Conservation (phyloP, 2,797 vertebrate genomes). For the Mallotus villosus region DNA sequence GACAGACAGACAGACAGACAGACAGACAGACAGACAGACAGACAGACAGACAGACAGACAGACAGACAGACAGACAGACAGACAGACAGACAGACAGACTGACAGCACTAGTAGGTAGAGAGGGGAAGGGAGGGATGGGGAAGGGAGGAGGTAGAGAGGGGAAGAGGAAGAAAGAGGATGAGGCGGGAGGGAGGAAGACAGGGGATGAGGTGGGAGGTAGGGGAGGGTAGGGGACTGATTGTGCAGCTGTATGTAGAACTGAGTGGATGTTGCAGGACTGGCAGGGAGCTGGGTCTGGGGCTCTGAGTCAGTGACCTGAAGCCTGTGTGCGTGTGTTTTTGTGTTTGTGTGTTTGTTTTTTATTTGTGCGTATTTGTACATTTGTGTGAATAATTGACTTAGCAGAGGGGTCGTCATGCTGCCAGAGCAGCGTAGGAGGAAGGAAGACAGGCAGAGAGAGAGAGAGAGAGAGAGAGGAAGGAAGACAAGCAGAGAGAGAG, state of each 20-base stretch:
- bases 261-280: background rate
- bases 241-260: background rate
- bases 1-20: no score
- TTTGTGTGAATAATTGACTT: background rate
- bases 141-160: background rate
- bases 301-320: background rate
- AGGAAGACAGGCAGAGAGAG: background rate
- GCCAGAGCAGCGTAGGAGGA: background rate
- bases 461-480: no score
- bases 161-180: no score
- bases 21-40: no score
- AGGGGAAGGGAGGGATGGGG: background rate
- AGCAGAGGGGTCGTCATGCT: background rate
- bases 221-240: no score
- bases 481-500: no score
- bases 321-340: background rate
- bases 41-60: no score
- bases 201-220: no score
- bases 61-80: no score
- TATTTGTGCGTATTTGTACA: background rate
- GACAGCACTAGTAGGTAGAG: background rate
- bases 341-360: constrained; percentile 12
- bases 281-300: no score
- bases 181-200: no score
- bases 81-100: no score